Percentiles rank a stretch among this genome's conserved stretches.
These are phyloP conservation scores for Micropterix aruncella DNA, from an alignment of 2,888 invertebrate genomes.

Conservation along the genomic window DNA sequence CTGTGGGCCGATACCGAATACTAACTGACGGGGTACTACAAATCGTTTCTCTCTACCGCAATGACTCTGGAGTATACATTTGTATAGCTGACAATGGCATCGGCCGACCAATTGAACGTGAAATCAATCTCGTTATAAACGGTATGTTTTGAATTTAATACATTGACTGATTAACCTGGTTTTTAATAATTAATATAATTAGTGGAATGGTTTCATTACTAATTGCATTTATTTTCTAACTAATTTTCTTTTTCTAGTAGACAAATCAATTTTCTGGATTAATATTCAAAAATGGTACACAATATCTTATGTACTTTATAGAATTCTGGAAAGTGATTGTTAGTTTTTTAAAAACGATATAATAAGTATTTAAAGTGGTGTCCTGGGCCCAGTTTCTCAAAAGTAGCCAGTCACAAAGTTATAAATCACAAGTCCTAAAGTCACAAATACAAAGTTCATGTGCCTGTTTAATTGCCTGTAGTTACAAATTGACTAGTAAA, in stretches of 20 bases:
- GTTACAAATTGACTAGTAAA: too few relatives aligned
- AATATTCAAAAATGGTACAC: too few relatives aligned
- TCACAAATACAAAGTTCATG: too few relatives aligned
- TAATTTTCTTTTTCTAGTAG: slow-evolving; percentile 1
- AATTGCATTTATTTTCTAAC: slow-evolving; percentile 13
- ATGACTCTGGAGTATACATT: slow-evolving; percentile 74
- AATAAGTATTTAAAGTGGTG: too few relatives aligned
- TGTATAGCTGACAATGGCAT: slow-evolving; percentile 74
- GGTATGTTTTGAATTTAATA: slow-evolving; percentile 42
- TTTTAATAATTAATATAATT: slow-evolving; percentile 4
- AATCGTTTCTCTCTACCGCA: slow-evolving; percentile 64
- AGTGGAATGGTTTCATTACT: slow-evolving; percentile 6
- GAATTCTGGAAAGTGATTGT: too few relatives aligned
- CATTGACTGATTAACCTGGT: slow-evolving; percentile 1
- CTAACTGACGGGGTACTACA: slow-evolving; percentile 62
- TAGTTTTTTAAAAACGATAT: too few relatives aligned
- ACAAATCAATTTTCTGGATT: too few relatives aligned
- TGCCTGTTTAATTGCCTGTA: too few relatives aligned
- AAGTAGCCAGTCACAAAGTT: too few relatives aligned
- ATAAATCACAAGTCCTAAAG: too few relatives aligned
- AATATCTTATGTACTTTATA: too few relatives aligned
- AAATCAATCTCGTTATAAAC: slow-evolving; percentile 55
- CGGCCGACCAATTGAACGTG: slow-evolving; percentile 50
- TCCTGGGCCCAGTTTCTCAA: too few relatives aligned
- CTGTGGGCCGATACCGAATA: slow-evolving; percentile 57